A percentile compares a stretch with the other conserved stretches of the same genome.
These are phyloP conservation scores for Alouatta caraya DNA, from an alignment of 2,797 vertebrate genomes.

Conservation along the genomic window DNA sequence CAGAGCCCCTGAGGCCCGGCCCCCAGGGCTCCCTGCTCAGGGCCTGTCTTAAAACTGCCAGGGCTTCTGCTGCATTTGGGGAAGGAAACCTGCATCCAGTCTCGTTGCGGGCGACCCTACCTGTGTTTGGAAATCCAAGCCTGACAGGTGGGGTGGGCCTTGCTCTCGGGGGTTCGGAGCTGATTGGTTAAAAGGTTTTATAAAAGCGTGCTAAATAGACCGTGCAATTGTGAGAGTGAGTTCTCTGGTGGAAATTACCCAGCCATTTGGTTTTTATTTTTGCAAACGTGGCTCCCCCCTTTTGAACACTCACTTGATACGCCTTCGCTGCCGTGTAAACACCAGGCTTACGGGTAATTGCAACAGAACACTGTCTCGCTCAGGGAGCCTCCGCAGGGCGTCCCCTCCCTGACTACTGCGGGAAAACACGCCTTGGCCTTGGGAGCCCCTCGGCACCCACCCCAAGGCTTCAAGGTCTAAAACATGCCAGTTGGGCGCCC, in stretches of 20 bases:
- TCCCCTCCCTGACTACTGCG: conserved; percentile 86
- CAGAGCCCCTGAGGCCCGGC: background rate
- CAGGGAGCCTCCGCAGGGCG: conserved; percentile 88
- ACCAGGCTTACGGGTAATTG: conserved; percentile 89
- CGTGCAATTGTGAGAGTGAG: conserved; percentile 83
- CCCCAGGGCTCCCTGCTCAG: background rate
- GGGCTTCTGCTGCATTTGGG: background rate
- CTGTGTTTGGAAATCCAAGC: conserved; percentile 81
- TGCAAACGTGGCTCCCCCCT: conserved; percentile 81
- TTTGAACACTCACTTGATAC: conserved; percentile 88
- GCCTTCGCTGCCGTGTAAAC: conserved; percentile 92
- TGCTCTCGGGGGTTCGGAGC: conserved; percentile 75
- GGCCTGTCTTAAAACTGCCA: background rate
- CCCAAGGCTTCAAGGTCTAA: conserved; percentile 60
- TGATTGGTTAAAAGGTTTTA: conserved; percentile 88
- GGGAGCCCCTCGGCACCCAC: conserved; percentile 70
- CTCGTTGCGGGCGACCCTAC: conserved; percentile 38
- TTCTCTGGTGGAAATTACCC: conserved; percentile 86
- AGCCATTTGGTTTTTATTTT: conserved; percentile 88
- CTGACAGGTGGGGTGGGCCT: conserved; percentile 71
- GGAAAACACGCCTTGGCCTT: conserved; percentile 89
- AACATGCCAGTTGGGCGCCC: conserved; percentile 57
- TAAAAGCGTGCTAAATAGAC: conserved; percentile 86
- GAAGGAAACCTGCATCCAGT: conserved; percentile 19
- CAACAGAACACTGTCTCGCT: conserved; percentile 88